These are phyloP conservation scores for Enteromius unitaeniatus DNA, from an alignment of 2,797 vertebrate species.

Conservation along the genomic window DNA sequence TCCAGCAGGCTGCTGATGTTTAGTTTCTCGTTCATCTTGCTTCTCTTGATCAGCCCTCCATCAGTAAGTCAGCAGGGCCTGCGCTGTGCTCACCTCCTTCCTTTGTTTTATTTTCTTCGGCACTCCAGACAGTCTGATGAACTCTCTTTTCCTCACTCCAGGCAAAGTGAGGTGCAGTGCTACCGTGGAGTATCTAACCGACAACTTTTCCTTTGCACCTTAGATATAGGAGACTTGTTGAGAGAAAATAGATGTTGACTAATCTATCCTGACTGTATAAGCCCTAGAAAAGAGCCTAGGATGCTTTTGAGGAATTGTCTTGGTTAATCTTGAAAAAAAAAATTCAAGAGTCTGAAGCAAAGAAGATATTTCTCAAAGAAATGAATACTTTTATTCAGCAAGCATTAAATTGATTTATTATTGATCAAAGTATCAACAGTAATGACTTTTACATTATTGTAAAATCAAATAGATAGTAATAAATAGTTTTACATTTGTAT, in stretches of 20 bases:
- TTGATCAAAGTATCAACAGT: background rate
- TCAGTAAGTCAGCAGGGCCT: slow-evolving; percentile 54
- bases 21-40: slow-evolving; percentile 61
- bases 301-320: background rate
- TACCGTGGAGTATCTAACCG: background rate
- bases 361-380: background rate
- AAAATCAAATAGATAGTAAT: too few relatives aligned
- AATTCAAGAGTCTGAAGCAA: too few relatives aligned
- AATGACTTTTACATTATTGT: background rate
- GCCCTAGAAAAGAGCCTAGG: background rate
- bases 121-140: slow-evolving; percentile 46
- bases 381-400: background rate
- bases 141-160: slow-evolving; percentile 9
- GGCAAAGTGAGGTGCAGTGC: background rate
- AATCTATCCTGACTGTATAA: background rate
- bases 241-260: background rate
- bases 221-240: background rate
- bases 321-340: background rate
- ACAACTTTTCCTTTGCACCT: background rate
- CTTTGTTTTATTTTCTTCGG: slow-evolving; percentile 25
- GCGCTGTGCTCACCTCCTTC: slow-evolving; percentile 32
- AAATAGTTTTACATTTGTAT: background rate
- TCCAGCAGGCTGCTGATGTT: slow-evolving; percentile 69
- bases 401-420: background rate
- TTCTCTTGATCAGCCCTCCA: slow-evolving; percentile 65